Evolutionary conservation across 2,113 vertebrate species (phyloP).

Genomic region (Helogale parvula): DNA sequence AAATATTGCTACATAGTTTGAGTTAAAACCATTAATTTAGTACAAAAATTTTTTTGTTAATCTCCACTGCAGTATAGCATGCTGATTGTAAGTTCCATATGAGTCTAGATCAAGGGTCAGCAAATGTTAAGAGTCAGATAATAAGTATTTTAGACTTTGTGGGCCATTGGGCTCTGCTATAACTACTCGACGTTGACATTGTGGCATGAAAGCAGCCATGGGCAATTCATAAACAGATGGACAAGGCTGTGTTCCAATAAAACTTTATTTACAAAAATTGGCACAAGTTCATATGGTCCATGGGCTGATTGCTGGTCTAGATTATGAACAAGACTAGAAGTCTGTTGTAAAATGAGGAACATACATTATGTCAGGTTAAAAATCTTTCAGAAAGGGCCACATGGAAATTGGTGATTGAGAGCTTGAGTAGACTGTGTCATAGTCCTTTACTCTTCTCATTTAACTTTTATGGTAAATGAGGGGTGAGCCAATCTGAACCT

Average conservation of each 20-base stretch:
- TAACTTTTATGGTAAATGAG: neutral
- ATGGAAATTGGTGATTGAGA: neutral
- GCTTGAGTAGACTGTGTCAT: neutral
- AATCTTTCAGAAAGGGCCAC: neutral
- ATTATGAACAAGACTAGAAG: neutral
- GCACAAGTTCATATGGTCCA: neutral
- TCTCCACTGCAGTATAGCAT: neutral
- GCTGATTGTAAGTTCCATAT: neutral
- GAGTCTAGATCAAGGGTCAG: neutral
- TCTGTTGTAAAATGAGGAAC: neutral
- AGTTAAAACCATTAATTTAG: neutral
- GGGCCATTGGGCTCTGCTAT: neutral
- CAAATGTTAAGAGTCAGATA: neutral
- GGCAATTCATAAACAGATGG: neutral
- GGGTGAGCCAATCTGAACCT: neutral
- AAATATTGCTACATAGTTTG: neutral
- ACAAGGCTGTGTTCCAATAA: neutral
- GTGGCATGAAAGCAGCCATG: neutral
- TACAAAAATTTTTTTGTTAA: neutral
- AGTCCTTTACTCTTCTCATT: neutral
- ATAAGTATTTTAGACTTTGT: neutral
- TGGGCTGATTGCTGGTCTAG: neutral
- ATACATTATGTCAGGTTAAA: neutral
- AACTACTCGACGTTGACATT: neutral
- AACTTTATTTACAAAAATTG: constrained; percentile 15